Conservation (phyloP, 2,888 invertebrate genomes). For the Orchestes rusci region DNA sequence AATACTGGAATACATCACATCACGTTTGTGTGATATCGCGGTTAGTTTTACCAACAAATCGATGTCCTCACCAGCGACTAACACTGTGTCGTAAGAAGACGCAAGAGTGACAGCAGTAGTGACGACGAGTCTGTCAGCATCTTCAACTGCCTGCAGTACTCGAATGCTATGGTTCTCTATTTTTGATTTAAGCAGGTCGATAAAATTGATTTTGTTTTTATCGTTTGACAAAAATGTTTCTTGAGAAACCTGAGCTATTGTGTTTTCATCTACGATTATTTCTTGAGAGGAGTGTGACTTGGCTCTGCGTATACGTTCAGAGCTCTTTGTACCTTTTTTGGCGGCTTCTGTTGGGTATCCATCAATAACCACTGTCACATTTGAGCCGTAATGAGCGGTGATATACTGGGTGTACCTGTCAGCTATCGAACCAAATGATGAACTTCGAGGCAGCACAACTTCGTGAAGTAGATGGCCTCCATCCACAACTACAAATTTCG, state of each 20-base stretch:
- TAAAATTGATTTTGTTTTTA: slow-evolving; percentile 1
- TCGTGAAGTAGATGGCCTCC: slow-evolving; percentile 3
- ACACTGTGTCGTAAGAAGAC: slow-evolving; percentile 1
- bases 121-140: slow-evolving; percentile 1
- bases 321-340: neutral
- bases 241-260: slow-evolving; percentile 1
- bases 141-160: slow-evolving; percentile 4
- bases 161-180: neutral
- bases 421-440: neutral
- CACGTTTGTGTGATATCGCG: slow-evolving; percentile 1
- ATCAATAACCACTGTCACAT: slow-evolving; percentile 3
- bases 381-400: neutral
- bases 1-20: neutral
- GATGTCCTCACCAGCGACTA: slow-evolving; percentile 1
- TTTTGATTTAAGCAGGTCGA: neutral
- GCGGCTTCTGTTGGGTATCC: slow-evolving; percentile 1
- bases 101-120: neutral
- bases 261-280: neutral
- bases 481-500: neutral
- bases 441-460: slow-evolving; percentile 2
- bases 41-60: slow-evolving; percentile 1
- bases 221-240: slow-evolving; percentile 1
- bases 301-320: slow-evolving; percentile 1
- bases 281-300: neutral
- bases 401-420: neutral